Evolutionary conservation across 2,113 vertebrate species (phyloP).

Genomic region (Phylloscopus trochilus): DNA sequence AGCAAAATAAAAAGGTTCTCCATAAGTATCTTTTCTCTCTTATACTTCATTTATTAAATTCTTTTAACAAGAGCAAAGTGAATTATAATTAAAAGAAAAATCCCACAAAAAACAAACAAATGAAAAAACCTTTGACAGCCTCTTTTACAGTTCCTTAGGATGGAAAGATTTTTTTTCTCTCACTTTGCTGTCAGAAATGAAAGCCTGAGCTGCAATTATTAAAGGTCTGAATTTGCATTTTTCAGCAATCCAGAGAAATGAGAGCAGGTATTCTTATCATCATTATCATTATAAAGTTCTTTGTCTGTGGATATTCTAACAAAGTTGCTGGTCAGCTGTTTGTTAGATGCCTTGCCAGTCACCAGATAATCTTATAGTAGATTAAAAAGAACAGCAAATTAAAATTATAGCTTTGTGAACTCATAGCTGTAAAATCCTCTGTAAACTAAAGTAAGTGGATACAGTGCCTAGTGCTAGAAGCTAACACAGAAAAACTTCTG

Average conservation of each 20-base stretch:
- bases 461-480: not conserved
- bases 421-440: not conserved
- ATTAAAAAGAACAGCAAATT: not conserved
- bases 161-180: not conserved
- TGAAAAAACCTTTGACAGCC: not conserved
- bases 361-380: not conserved
- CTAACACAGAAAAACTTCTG: not conserved
- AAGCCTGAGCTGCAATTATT: constrained; percentile 42
- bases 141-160: constrained; percentile 12
- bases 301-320: not conserved
- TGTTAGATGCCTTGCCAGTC: not conserved
- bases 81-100: not conserved
- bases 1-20: not conserved
- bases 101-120: not conserved
- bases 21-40: not conserved
- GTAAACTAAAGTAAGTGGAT: not conserved
- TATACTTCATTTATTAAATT: not conserved
- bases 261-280: constrained; percentile 32
- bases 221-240: constrained; percentile 64
- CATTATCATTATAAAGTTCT: not conserved
- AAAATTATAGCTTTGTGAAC: not conserved
- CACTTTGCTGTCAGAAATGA: constrained; percentile 30
- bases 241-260: constrained; percentile 26
- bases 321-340: constrained; percentile 18
- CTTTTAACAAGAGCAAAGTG: not conserved